Evolutionary conservation across 2,113 vertebrate genomes (phyloP).

Genomic region (Gorsachius goisagi): DNA sequence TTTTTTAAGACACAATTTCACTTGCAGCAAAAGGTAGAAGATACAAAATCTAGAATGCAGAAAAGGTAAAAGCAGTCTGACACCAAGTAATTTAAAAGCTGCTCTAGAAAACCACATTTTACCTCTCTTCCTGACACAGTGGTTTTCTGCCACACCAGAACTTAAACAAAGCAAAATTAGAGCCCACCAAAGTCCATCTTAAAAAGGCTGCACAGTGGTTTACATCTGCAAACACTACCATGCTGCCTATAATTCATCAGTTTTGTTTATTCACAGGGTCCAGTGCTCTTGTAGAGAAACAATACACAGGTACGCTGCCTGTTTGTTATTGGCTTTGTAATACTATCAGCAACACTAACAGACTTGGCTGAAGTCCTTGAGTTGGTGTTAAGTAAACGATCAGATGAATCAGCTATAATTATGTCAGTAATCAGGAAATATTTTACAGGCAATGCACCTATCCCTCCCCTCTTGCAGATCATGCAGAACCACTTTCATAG

Average conservation of each 20-base stretch:
- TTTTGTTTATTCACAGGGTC: neutral
- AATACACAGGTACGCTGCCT: rapidly evolving
- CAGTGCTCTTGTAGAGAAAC: neutral
- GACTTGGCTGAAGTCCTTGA: neutral
- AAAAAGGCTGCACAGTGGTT: neutral
- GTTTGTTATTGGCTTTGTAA: neutral
- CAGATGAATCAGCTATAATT: neutral
- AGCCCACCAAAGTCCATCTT: neutral
- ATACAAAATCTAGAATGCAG: neutral
- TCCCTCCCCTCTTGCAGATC: neutral
- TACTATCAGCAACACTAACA: neutral
- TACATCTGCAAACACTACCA: neutral
- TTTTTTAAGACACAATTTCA: neutral
- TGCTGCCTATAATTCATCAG: neutral
- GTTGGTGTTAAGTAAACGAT: neutral
- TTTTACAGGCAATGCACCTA: neutral
- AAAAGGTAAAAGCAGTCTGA: neutral
- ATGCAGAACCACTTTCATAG: neutral
- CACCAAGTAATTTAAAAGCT: neutral
- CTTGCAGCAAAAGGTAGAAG: neutral
- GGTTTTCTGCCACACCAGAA: neutral
- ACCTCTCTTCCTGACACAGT: neutral
- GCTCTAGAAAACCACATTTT: neutral
- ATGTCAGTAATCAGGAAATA: neutral
- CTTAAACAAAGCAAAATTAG: neutral